Evolutionary conservation across 2,888 invertebrate species (phyloP), one percentile per base, ranked within the genome.

Genomic region (Drosophila flavopinicola): DNA sequence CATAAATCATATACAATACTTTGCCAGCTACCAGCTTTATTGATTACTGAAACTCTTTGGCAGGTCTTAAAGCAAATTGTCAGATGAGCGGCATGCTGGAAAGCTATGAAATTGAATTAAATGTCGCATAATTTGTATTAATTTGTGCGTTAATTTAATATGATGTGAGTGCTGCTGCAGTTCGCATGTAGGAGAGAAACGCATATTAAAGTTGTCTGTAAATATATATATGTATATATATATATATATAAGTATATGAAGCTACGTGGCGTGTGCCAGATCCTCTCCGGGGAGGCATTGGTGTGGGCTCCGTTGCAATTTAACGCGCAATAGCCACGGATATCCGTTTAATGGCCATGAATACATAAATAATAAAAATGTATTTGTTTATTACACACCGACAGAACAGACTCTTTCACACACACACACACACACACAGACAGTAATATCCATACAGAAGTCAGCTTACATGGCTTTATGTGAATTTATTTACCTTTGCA

Each of bases 281-380:
- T 5, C n/a, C 38, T 49, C 51, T 39, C 20, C 17, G 17, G 30
- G 17, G 41, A 29, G 23, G 24, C n/a, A n/a, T n/a, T n/a, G 33
- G 54, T 47, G 57, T 32, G 54, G 57, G 32, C 44, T 59, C 23
- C 48, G 51, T 52, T 77, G 86, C 87, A 87, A 82, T 82, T 82
- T 82, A 87, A 85, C 87, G 80, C 87, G 72, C 83, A 75, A 87
- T 80, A 88, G 66, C 69, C 77, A 73, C 87, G 82, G 82, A 83
- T 84, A 83, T 83, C 82, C 82, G 82, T 85, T 83, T 86, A 87
- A 83, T 87, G 82, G 88, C 88, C 88, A 86, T 83, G 82, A 83
- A 83, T 82, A 87, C 82, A 82, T 87, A 87, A 82, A 87, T 87
- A 87, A 85, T 80, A 87, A 87, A 85, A 80, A 83, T 87, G 69